Percentiles rank a stretch among this genome's conserved stretches.
Evolutionary conservation across 1,140 invertebrate genomes (phyloP).

Genomic region (Epicauta chinensis): DNA sequence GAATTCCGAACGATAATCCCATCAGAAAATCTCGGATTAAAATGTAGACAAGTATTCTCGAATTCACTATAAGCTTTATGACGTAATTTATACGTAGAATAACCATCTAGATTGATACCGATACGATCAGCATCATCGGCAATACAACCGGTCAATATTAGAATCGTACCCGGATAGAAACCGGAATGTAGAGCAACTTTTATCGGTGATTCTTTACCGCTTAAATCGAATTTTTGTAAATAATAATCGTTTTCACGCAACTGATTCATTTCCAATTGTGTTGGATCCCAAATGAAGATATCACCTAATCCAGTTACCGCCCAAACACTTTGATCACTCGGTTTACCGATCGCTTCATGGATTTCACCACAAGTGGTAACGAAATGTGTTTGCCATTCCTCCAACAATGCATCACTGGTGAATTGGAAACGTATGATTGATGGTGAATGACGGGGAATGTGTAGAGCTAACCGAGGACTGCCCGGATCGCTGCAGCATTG

Average conservation of each 20-base stretch:
- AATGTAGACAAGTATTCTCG: slow-evolving; percentile 69
- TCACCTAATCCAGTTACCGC: slow-evolving; percentile 71
- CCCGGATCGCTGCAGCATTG: slow-evolving; percentile 70
- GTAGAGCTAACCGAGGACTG: slow-evolving; percentile 62
- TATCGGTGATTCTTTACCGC: slow-evolving; percentile 60
- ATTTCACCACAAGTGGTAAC: slow-evolving; percentile 47
- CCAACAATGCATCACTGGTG: slow-evolving; percentile 69
- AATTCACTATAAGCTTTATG: slow-evolving; percentile 62
- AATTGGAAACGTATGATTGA: slow-evolving; percentile 64
- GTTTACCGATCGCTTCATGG: slow-evolving; percentile 41
- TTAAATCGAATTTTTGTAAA: slow-evolving; percentile 62
- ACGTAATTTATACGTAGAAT: slow-evolving; percentile 53
- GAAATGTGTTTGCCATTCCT: slow-evolving; percentile 79
- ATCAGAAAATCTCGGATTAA: slow-evolving; percentile 73
- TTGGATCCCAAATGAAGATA: slow-evolving; percentile 70
- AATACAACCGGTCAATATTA: slow-evolving; percentile 62
- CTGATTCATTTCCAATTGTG: slow-evolving; percentile 44
- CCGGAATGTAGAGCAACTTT: slow-evolving; percentile 47
- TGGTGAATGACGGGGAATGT: slow-evolving; percentile 56
- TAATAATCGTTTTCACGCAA: slow-evolving; percentile 43
- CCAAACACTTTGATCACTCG: slow-evolving; percentile 69
- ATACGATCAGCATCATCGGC: slow-evolving; percentile 67
- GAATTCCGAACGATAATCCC: slow-evolving; percentile 66
- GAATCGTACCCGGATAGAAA: slow-evolving; percentile 56
- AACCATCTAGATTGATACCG: slow-evolving; percentile 69